Evolutionary conservation across 2,113 vertebrate genomes (phyloP).

Genomic region (Patagioenas fasciata): DNA sequence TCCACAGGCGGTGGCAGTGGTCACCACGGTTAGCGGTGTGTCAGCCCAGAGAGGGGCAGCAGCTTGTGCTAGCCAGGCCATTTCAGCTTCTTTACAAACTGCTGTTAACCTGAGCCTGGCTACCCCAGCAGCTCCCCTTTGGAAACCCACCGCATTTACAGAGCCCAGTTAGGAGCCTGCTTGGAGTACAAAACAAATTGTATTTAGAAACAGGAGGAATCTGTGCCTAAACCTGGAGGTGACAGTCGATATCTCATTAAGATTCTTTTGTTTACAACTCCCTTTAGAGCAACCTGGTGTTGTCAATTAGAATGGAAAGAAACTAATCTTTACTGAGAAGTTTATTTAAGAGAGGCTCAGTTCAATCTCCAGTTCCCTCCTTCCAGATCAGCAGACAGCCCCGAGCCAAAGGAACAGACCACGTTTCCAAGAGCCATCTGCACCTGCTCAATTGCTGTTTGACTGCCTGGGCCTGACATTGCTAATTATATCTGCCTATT

Average conservation of each 20-base stretch:
- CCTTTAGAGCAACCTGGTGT: neutral
- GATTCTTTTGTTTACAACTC: neutral
- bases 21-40: rapidly evolving
- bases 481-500: slow-evolving; percentile 2
- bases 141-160: neutral
- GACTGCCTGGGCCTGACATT: neutral
- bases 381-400: neutral
- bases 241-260: neutral
- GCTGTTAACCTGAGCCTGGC: neutral
- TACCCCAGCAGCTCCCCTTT: rapidly evolving
- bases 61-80: neutral
- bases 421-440: slow-evolving; percentile 31
- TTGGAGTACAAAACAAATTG: neutral
- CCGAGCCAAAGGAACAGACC: slow-evolving; percentile 1
- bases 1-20: rapidly evolving
- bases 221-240: neutral
- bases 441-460: neutral
- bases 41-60: neutral
- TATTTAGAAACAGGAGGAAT: neutral
- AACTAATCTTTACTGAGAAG: neutral
- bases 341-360: neutral
- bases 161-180: neutral
- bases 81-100: neutral
- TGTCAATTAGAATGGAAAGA: neutral
- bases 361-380: neutral